Percentiles rank a stretch among this genome's conserved stretches.
Conservation (phyloP, 2,888 invertebrate species). For the Lochmaea capreae region DNA sequence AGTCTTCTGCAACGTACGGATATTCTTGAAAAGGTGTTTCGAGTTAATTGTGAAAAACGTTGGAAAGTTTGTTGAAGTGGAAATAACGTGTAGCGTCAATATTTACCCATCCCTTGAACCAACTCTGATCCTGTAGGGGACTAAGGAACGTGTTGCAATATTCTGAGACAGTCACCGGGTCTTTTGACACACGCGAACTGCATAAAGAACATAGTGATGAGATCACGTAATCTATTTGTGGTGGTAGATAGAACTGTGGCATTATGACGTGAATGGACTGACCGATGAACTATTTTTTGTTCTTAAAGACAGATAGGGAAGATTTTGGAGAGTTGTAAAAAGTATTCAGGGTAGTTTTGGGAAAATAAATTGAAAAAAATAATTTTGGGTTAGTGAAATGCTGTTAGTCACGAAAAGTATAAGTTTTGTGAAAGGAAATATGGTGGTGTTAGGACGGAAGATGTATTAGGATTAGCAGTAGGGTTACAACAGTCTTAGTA, state of each 20-base stretch:
- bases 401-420: too few species aligned
- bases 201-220: constrained; percentile 56
- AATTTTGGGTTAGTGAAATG: too few species aligned
- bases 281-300: constrained; percentile 24
- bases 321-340: neutral
- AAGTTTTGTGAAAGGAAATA: too few species aligned
- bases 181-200: constrained; percentile 26
- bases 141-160: constrained; percentile 58
- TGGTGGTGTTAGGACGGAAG: too few species aligned
- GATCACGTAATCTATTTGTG: constrained; percentile 66
- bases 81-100: neutral
- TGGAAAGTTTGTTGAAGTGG: neutral
- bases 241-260: constrained; percentile 48
- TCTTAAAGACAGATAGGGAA: constrained; percentile 6
- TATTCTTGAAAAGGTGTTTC: too few species aligned
- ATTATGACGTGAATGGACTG: constrained; percentile 30
- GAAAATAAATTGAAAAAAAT: neutral
- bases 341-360: neutral
- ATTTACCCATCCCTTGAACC: neutral
- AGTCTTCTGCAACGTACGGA: too few species aligned
- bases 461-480: too few species aligned
- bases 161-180: constrained; percentile 26
- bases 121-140: neutral
- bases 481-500: too few species aligned
- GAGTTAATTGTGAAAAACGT: neutral